phyloP scores from a whole-genome alignment of 2,113 vertebrate species.

The Macrotis lagotis region DNA sequence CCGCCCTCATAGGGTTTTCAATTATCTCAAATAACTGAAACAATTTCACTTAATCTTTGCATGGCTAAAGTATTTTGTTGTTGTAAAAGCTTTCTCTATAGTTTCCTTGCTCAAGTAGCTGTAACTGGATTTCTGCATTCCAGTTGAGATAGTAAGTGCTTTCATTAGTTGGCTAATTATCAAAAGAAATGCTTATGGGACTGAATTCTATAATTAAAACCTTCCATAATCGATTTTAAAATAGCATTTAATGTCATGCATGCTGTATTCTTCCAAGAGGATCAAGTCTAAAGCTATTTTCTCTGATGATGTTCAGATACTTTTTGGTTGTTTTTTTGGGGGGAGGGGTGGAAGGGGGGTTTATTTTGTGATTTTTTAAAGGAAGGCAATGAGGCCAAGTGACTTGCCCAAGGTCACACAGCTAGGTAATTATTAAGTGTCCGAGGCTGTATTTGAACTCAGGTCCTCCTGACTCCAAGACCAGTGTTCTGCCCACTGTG shows the following conservation, averaged over 20 bases:
- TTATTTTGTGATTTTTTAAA: no score
- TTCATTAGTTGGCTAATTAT: background rate
- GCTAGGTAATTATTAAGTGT: no score
- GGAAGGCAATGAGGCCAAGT: no score
- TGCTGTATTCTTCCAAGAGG: background rate
- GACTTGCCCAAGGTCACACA: no score
- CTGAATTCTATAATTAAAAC: background rate
- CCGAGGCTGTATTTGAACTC: no score
- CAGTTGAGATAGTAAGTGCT: background rate
- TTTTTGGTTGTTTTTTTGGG: no score
- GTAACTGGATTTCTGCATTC: background rate
- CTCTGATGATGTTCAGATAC: no score
- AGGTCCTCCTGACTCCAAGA: no score
- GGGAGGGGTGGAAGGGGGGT: no score
- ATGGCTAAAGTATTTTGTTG: background rate
- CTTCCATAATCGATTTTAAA: background rate
- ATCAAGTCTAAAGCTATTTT: background rate
- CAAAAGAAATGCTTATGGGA: background rate
- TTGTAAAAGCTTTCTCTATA: background rate
- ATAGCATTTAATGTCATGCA: background rate
- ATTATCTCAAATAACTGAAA: constrained; percentile 1
- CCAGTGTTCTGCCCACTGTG: no score
- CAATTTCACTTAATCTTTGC: background rate
- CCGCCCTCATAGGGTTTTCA: background rate
- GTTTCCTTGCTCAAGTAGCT: background rate